These are phyloP conservation scores for Pao palembangensis DNA, from an alignment of 2,113 vertebrate genomes.

Conservation along the genomic window DNA sequence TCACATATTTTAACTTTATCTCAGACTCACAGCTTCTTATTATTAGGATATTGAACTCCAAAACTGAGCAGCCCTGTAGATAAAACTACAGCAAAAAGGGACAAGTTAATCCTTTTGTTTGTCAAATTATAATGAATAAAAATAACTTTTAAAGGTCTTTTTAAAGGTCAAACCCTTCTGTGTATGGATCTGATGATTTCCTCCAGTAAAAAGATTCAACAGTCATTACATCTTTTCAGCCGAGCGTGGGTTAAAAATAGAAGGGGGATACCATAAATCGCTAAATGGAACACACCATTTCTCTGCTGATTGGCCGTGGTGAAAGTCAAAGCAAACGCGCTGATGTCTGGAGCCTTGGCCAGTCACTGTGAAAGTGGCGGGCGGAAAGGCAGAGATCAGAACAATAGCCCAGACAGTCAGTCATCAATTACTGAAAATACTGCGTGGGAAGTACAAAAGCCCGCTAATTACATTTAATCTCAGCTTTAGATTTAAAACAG, in stretches of 20 bases:
- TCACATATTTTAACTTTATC: too few relatives aligned
- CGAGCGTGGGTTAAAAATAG: slow-evolving; percentile 22
- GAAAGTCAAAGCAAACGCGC: slow-evolving; percentile 32
- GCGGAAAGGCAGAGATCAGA: slow-evolving; percentile 42
- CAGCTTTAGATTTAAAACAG: slow-evolving; percentile 74
- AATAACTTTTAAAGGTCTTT: not conserved
- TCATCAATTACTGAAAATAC: slow-evolving; percentile 68
- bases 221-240: slow-evolving; percentile 39
- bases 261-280: slow-evolving; percentile 34
- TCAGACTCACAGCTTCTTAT: too few relatives aligned
- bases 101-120: not conserved
- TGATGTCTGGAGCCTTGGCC: slow-evolving; percentile 31
- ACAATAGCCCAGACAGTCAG: slow-evolving; percentile 55
- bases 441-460: slow-evolving; percentile 66
- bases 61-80: not conserved
- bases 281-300: slow-evolving; percentile 22
- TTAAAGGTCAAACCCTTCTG: slow-evolving; percentile 47
- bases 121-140: slow-evolving; percentile 8
- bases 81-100: not conserved
- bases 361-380: slow-evolving; percentile 45
- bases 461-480: slow-evolving; percentile 77
- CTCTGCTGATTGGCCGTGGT: slow-evolving; percentile 31
- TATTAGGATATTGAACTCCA: too few relatives aligned
- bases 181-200: slow-evolving; percentile 33
- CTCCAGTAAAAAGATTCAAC: slow-evolving; percentile 22